Evolutionary conservation across 2,888 invertebrate genomes (phyloP).

Genomic region (Cerastis rubricosa): DNA sequence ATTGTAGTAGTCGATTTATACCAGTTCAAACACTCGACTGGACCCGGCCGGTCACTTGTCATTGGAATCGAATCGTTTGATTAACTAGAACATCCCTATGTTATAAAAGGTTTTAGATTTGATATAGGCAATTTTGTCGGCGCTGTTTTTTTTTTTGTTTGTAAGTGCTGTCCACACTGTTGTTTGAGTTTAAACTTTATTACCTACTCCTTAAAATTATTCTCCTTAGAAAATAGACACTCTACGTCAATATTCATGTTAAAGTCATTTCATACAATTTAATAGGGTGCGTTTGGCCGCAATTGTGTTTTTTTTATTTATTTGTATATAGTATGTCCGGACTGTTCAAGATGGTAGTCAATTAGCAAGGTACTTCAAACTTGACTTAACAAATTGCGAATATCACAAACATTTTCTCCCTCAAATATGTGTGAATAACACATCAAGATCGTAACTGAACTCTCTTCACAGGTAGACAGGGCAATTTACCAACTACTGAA

Average conservation of each 20-base stretch:
- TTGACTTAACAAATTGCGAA: not conserved
- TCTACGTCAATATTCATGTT: not conserved
- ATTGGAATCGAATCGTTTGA: constrained; percentile 55
- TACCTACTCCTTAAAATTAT: not conserved
- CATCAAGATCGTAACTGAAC: not conserved
- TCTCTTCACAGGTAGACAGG: constrained; percentile 22
- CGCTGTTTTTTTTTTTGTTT: not conserved
- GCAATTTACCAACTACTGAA: constrained; percentile 46
- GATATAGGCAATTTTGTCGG: constrained; percentile 9
- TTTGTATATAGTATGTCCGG: too few species aligned
- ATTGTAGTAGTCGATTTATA: constrained; percentile 54
- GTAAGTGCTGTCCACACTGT: too few species aligned
- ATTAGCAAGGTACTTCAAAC: not conserved
- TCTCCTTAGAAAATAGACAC: not conserved
- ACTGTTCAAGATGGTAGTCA: not conserved
- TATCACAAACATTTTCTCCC: not conserved
- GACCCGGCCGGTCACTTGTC: constrained; percentile 56
- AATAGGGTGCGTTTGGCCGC: too few species aligned
- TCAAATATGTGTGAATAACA: not conserved
- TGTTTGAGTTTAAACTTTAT: not conserved
- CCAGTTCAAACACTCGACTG: constrained; percentile 56
- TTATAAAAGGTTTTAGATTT: constrained; percentile 23
- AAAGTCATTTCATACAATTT: not conserved
- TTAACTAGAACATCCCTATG: constrained; percentile 53
- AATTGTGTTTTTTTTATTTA: too few species aligned